phyloP scores from a whole-genome alignment of 64 coral and sea anemone species.

The Stylophora pistillata region DNA sequence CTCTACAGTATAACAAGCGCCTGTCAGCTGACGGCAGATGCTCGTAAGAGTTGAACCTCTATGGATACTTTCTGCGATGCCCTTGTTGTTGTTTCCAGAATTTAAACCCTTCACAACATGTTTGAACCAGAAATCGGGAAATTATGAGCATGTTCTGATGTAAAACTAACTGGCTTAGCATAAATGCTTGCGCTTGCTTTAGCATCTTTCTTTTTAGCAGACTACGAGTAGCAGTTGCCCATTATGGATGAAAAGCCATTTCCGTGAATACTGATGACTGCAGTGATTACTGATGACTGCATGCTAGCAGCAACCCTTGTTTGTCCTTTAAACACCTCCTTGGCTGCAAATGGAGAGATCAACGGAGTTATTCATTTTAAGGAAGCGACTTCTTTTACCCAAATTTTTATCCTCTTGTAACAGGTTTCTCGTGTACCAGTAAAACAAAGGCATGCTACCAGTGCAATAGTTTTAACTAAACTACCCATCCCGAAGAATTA shows the following conservation, averaged over 20 bases:
- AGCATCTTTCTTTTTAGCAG: not conserved
- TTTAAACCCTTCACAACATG: slow-evolving; percentile 51
- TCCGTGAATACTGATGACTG: too few relatives aligned
- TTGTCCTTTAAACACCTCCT: too few relatives aligned
- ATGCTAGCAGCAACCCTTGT: too few relatives aligned
- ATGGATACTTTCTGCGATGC: slow-evolving; percentile 7
- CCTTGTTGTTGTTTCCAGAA: slow-evolving; percentile 25
- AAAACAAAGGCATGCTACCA: too few relatives aligned
- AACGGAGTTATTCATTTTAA: too few relatives aligned
- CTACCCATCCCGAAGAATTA: too few relatives aligned
- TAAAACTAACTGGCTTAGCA: slow-evolving; percentile 6
- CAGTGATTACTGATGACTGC: too few relatives aligned
- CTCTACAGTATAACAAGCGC: slow-evolving; percentile 77
- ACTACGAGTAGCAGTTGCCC: slow-evolving; percentile 67
- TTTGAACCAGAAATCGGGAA: slow-evolving; percentile 68
- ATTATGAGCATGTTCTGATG: slow-evolving; percentile 60
- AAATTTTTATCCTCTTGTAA: too few relatives aligned
- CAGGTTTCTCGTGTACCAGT: too few relatives aligned
- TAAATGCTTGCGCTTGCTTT: not conserved
- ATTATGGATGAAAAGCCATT: slow-evolving; percentile 67
- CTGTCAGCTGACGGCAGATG: slow-evolving; percentile 54
- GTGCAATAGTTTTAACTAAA: too few relatives aligned
- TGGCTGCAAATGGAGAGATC: too few relatives aligned
- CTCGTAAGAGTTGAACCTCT: slow-evolving; percentile 14
- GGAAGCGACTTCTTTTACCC: too few relatives aligned